phyloP scores from a whole-genome alignment of 2,888 invertebrate genomes.

The Spicauda simplicius region DNA sequence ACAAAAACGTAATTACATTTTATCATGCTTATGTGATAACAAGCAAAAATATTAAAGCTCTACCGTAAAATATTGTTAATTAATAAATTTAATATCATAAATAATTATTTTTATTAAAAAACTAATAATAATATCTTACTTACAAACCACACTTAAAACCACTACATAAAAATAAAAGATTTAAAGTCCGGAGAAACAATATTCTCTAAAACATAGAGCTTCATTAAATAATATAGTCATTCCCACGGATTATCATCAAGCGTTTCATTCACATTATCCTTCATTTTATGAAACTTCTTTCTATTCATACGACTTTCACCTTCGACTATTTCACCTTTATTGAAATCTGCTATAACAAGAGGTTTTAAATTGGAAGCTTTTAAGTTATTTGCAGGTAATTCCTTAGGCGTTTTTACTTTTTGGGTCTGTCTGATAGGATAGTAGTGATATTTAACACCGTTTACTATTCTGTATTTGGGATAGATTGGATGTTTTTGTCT shows the following conservation, averaged over 20 bases:
- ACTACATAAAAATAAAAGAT: slow-evolving; percentile 66
- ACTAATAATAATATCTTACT: not conserved
- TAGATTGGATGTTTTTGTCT: slow-evolving; percentile 50
- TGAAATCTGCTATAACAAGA: slow-evolving; percentile 65
- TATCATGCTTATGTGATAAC: too few species aligned
- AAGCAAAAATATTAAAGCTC: too few species aligned
- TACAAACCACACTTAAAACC: not conserved
- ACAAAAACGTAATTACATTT: too few species aligned
- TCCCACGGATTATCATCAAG: slow-evolving; percentile 77
- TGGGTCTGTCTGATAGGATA: slow-evolving; percentile 58
- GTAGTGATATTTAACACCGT: slow-evolving; percentile 70
- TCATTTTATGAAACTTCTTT: slow-evolving; percentile 66
- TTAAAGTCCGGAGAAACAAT: slow-evolving; percentile 71
- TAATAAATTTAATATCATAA: too few species aligned
- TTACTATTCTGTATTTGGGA: slow-evolving; percentile 66
- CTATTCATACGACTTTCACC: slow-evolving; percentile 63
- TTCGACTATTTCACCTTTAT: slow-evolving; percentile 75
- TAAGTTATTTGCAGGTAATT: slow-evolving; percentile 45
- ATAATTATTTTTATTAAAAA: too few species aligned
- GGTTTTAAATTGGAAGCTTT: slow-evolving; percentile 44
- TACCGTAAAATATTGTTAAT: too few species aligned
- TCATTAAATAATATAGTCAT: slow-evolving; percentile 81
- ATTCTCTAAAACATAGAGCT: slow-evolving; percentile 71
- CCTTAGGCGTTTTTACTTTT: slow-evolving; percentile 59
- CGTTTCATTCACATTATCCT: slow-evolving; percentile 64